Conservation (phyloP, 2,888 invertebrate species). For the Dyspetes luteomarginatus region DNA sequence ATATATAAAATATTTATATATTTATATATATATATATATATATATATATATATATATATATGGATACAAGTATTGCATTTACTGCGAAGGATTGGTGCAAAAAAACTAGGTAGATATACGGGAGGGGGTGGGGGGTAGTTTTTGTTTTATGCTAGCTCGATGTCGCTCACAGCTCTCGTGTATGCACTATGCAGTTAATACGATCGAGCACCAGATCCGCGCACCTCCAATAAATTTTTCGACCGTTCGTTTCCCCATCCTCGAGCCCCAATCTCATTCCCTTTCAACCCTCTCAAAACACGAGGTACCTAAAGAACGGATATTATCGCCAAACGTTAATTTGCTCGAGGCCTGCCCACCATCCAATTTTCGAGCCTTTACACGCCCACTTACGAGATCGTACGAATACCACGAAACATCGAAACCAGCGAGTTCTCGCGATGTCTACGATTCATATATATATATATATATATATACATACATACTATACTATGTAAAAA, state of each 20-base stretch:
- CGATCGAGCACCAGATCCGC: constrained; percentile 4
- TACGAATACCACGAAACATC: constrained; percentile 82
- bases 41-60: neutral
- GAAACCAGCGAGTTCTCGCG: constrained; percentile 77
- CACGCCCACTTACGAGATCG: constrained; percentile 83
- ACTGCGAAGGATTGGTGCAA: neutral
- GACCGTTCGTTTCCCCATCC: constrained; percentile 2
- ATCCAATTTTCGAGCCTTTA: constrained; percentile 83
- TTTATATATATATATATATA: neutral
- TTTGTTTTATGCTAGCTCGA: neutral
- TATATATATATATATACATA: constrained; percentile 10
- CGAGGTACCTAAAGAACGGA: constrained; percentile 78
- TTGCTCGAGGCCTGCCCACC: constrained; percentile 82
- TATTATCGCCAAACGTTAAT: constrained; percentile 83
- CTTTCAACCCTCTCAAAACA: constrained; percentile 60
- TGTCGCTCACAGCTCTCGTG: neutral
- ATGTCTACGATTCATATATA: constrained; percentile 25
- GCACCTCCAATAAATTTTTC: constrained; percentile 36
- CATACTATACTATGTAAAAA: neutral
- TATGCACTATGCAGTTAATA: constrained; percentile 5
- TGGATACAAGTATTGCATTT: neutral
- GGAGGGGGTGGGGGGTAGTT: constrained; percentile 1
- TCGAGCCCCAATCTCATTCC: neutral
- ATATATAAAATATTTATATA: neutral
- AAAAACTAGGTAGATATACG: neutral